phyloP scores from a whole-genome alignment of 1,140 invertebrate species.

The Propsilocerus akamusi region DNA sequence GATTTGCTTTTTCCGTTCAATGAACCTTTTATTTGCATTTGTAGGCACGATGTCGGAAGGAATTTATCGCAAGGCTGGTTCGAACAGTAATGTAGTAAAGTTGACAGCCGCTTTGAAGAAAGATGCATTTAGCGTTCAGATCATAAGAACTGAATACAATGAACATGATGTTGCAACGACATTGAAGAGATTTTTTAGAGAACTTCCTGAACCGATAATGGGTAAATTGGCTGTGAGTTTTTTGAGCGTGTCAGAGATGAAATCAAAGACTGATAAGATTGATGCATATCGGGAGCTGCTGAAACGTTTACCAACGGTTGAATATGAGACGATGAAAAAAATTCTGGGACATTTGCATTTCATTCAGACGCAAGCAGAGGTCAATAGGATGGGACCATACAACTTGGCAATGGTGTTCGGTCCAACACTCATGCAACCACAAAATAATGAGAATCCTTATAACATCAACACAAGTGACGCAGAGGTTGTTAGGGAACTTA shows the following conservation, averaged over 20 bases:
- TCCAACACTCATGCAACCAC: slow-evolving; percentile 50
- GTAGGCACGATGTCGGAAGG: slow-evolving; percentile 63
- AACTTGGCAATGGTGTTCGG: slow-evolving; percentile 75
- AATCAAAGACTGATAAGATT: slow-evolving; percentile 29
- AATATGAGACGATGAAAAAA: slow-evolving; percentile 49
- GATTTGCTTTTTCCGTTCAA: not conserved
- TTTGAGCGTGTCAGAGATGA: slow-evolving; percentile 27
- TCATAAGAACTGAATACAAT: slow-evolving; percentile 48
- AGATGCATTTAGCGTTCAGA: slow-evolving; percentile 67
- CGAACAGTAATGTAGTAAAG: slow-evolving; percentile 50
- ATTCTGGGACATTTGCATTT: slow-evolving; percentile 64
- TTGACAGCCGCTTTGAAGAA: slow-evolving; percentile 53
- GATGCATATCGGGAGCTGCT: slow-evolving; percentile 40
- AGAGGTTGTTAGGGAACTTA: slow-evolving; percentile 48
- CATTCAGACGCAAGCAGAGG: slow-evolving; percentile 47
- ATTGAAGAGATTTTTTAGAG: slow-evolving; percentile 66
- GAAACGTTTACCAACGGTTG: slow-evolving; percentile 40
- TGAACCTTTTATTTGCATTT: slow-evolving; percentile 11
- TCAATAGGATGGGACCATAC: slow-evolving; percentile 59
- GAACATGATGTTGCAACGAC: slow-evolving; percentile 76
- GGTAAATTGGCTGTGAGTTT: slow-evolving; percentile 26
- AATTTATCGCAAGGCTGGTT: slow-evolving; percentile 66
- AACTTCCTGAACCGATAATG: slow-evolving; percentile 53
- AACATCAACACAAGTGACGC: slow-evolving; percentile 42
- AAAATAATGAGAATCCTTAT: slow-evolving; percentile 21